Evolutionary conservation across 2,113 vertebrate genomes (phyloP).

Genomic region (Oryzias melastigma): DNA sequence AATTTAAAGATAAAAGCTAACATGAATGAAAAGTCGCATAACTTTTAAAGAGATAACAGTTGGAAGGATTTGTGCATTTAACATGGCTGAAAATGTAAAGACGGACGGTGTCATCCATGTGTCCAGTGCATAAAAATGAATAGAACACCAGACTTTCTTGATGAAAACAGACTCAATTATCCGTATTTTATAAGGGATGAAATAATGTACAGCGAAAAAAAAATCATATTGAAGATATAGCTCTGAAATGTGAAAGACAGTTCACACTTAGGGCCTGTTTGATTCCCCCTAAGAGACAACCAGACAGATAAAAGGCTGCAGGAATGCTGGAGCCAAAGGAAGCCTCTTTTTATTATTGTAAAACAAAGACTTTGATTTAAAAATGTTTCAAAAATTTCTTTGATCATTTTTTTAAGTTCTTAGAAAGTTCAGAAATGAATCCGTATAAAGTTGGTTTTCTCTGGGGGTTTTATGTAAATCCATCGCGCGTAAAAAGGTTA

Average conservation of each 20-base stretch:
- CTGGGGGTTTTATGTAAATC: neutral
- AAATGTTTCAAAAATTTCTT: no score
- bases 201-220: no score
- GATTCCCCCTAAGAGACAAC: neutral
- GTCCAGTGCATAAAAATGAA: conserved; percentile 51
- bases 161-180: conserved; percentile 12
- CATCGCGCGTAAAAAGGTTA: neutral
- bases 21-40: conserved; percentile 46
- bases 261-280: no score
- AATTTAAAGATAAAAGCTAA: conserved; percentile 47
- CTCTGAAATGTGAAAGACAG: no score
- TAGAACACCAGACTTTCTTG: conserved; percentile 39
- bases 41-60: conserved; percentile 68
- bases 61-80: conserved; percentile 53
- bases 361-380: neutral
- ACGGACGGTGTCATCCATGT: conserved; percentile 46
- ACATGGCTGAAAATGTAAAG: conserved; percentile 51
- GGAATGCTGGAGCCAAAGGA: neutral
- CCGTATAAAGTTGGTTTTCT: neutral
- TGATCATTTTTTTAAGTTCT: neutral
- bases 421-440: no score
- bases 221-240: no score
- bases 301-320: neutral
- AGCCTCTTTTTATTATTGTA: neutral
- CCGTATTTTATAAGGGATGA: neutral